Evolutionary conservation across 2,113 vertebrate genomes (phyloP).

Genomic region (Phrynosoma platyrhinos): DNA sequence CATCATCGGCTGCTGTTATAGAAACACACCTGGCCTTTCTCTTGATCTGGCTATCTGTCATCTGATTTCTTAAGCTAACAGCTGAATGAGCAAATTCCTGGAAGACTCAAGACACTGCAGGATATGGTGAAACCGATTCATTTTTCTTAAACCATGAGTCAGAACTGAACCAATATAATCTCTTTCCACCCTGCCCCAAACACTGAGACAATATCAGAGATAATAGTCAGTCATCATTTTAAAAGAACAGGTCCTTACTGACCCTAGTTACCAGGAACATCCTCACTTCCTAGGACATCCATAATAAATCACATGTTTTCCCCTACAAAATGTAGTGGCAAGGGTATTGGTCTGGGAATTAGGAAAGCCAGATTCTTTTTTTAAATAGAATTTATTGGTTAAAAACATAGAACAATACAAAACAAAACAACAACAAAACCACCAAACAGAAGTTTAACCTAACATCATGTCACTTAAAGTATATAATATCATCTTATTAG

Average conservation of each 20-base stretch:
- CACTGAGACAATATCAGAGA: background rate
- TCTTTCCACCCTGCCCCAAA: background rate
- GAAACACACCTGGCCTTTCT: slow-evolving; percentile 10
- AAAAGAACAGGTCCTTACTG: background rate
- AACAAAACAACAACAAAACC: no score
- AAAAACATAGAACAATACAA: no score
- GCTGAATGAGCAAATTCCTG: slow-evolving; percentile 17
- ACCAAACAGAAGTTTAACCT: no score
- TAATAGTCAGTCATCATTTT: background rate
- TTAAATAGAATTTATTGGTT: no score
- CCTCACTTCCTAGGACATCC: background rate
- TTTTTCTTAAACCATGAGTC: background rate
- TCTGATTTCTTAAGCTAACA: slow-evolving; percentile 8
- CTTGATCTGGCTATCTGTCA: background rate
- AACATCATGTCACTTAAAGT: no score
- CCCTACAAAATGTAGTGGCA: background rate
- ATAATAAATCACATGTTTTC: background rate
- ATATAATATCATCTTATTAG: no score
- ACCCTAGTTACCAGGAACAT: background rate
- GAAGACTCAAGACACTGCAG: background rate
- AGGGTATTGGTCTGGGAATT: no score
- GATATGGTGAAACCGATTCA: background rate
- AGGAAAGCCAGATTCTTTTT: no score
- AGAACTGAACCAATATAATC: background rate
- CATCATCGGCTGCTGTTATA: background rate